phyloP scores from a whole-genome alignment of 1,140 invertebrate genomes.

The Neomicropteryx cornuta region DNA sequence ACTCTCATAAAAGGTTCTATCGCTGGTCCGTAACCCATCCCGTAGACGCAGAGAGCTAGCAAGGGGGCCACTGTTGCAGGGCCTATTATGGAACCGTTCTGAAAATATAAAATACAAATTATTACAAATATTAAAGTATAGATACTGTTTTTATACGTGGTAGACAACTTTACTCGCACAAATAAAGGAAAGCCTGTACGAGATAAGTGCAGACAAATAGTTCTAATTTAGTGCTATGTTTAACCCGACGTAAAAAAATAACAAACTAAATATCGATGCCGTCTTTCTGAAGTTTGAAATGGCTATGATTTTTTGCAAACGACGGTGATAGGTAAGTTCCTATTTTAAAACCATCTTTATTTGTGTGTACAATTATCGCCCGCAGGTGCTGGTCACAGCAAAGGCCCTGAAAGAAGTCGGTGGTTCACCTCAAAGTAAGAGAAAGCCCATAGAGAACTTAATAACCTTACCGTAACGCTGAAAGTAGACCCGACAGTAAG shows the following conservation, averaged over 20 bases:
- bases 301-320: no score
- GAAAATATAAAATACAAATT: slow-evolving; percentile 18
- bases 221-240: no score
- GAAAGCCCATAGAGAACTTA: slow-evolving; percentile 3
- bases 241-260: no score
- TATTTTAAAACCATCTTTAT: no score
- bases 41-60: slow-evolving; percentile 48
- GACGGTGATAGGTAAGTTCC: no score
- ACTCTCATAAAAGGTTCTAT: slow-evolving; percentile 42
- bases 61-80: slow-evolving; percentile 45
- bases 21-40: slow-evolving; percentile 47
- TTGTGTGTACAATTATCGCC: no score
- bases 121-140: slow-evolving; percentile 2
- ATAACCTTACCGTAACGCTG: slow-evolving; percentile 42
- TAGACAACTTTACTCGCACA: not conserved
- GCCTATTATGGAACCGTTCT: slow-evolving; percentile 52
- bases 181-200: no score
- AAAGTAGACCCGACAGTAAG: slow-evolving; percentile 48
- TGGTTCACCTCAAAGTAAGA: slow-evolving; percentile 1
- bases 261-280: not conserved
- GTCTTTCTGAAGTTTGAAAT: not conserved
- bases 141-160: not conserved
- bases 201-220: no score
- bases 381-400: no score
- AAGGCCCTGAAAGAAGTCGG: no score